Base-by-base conservation (phyloP, 2,797 vertebrate species). In the Emydoidea blandingii region DNA sequence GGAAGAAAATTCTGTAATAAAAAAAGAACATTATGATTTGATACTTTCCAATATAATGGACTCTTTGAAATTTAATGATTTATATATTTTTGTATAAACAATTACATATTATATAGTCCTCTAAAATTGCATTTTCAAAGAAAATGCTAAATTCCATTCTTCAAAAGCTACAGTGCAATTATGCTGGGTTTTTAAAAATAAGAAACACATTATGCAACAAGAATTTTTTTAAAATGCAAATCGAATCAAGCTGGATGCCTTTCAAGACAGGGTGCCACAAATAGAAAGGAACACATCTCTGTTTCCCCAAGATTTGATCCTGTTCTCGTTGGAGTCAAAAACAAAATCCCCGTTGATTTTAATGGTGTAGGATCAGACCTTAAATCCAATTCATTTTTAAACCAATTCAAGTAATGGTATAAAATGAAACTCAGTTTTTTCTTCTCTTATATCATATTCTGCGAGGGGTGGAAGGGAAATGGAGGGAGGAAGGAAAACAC, bases 81-180 rank as follows among this genome's bases (percentile, higher is more conserved):
- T 47, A n/a, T 16, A 12, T 18, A 57, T 50, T n/a, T n/a, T 92
- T 41, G 57, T 83, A 74, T 9, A 78, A 54, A 86, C 74, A 81
- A 52, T 53, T 6, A 0, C 0, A 44, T 81, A 65, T 10, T 50
- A 16, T 18, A 29, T 47, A 56, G 65, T 15, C 44, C 27, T 78
- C 37, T 41, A 72, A 41, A 41, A 72, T n/a, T 68, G 15, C 18
- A 72, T 78, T 78, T 90, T 52, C 47, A 56, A 90, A 83, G 2
- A 12, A 92, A 68, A 78, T 78, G 74, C 49, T 49, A 78, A 8
- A 2, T 47, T 87, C 49, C 79, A 78, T 78, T 2, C 81, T 59
- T 92, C 91, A 18, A 86, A 82, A 95, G 16, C 53, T 19, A 81
- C 5, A 50, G 50, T 49, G 25, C 47, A 78, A 78, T 49, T 78